These are phyloP conservation scores for Cataglyphis albicans DNA, from an alignment of 2,888 invertebrate genomes.

Conservation along the genomic window DNA sequence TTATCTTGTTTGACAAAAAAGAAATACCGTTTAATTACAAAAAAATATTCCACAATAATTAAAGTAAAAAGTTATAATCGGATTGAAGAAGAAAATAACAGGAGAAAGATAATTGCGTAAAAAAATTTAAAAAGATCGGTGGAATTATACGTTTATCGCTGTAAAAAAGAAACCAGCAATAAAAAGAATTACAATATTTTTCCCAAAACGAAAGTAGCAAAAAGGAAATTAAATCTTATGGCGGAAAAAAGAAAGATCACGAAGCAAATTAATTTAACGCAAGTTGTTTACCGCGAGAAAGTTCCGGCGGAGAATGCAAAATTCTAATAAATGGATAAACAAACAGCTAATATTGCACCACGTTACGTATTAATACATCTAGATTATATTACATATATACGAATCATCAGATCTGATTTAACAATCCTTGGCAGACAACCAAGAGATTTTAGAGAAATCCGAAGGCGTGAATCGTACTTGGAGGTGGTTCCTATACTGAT, in stretches of 20 bases:
- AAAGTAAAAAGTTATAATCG: neutral
- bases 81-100: neutral
- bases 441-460: conserved; percentile 47
- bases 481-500: conserved; percentile 32
- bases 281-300: conserved; percentile 14
- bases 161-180: neutral
- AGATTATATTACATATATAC: conserved; percentile 30
- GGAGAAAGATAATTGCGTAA: neutral
- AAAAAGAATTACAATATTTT: neutral
- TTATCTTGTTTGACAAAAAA: neutral
- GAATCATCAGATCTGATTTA: conserved; percentile 26
- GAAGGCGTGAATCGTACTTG: conserved; percentile 38
- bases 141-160: neutral
- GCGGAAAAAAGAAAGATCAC: neutral
- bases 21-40: neutral
- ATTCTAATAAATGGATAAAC: conserved; percentile 23
- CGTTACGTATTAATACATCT: conserved; percentile 28
- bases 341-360: neutral
- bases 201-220: neutral
- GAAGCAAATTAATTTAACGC: conserved; percentile 18
- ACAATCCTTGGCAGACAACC: conserved; percentile 37
- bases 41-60: neutral
- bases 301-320: neutral
- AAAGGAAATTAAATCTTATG: conserved; percentile 18
- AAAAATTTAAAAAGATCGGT: neutral